Evolutionary conservation across 1,140 invertebrate species (phyloP).

Genomic region (Drosophila sturtevanti): DNA sequence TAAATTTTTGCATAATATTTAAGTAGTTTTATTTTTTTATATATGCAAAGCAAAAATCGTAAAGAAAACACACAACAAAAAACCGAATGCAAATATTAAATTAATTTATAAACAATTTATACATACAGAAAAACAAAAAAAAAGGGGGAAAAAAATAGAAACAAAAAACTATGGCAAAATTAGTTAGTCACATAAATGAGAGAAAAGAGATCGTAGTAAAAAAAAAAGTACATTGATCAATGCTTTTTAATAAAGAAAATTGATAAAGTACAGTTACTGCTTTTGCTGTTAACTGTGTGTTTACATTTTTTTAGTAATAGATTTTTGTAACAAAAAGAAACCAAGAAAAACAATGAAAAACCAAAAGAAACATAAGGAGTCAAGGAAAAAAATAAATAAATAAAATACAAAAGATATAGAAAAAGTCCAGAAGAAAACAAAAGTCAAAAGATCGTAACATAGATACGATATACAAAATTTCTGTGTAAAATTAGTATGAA

Average conservation of each 20-base stretch:
- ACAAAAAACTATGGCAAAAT: constrained; percentile 50
- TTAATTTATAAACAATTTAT: constrained; percentile 40
- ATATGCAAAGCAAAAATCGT: constrained; percentile 61
- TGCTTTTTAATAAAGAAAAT: constrained; percentile 6
- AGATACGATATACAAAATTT: constrained; percentile 36
- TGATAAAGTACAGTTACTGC: constrained; percentile 44
- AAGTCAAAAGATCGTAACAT: constrained; percentile 39
- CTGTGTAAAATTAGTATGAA: constrained; percentile 51
- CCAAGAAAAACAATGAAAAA: neutral
- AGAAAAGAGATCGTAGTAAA: constrained; percentile 41
- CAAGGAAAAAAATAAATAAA: constrained; percentile 19
- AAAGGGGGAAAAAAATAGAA: too few species aligned
- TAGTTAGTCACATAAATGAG: constrained; percentile 65
- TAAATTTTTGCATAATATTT: constrained; percentile 74
- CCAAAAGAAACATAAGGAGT: neutral
- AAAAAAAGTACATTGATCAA: constrained; percentile 23
- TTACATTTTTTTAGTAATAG: constrained; percentile 58
- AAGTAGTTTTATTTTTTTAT: constrained; percentile 73
- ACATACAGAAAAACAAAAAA: neutral
- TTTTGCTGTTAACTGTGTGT: constrained; percentile 52
- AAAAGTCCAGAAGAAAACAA: constrained; percentile 53
- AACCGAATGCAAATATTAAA: constrained; percentile 56
- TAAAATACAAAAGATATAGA: too few species aligned
- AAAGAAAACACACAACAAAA: constrained; percentile 22
- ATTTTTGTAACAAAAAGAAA: constrained; percentile 44